Evolutionary conservation across 2,888 invertebrate species (phyloP), one percentile per base, ranked within the genome.

Genomic region (Slavum lentiscoides): DNA sequence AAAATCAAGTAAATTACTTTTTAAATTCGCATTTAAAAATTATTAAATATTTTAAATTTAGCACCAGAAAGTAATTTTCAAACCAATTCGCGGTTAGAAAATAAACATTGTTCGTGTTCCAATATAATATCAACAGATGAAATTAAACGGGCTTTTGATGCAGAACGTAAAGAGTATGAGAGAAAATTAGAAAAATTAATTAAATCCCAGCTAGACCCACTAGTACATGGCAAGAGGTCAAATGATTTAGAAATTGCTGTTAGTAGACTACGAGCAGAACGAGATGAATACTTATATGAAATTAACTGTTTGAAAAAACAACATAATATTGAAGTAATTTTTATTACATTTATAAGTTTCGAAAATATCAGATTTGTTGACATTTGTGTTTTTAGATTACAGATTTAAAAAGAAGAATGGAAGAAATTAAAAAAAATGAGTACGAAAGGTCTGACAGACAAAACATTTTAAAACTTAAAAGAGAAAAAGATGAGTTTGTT

Each of bases 281-380:
- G 80, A 21, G 80, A 80, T 66, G 80, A 80, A 66, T 72, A 80
- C n/a, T 53, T 72, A 11, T 80, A 80, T 64, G 80, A 80, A 80
- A 72, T 80, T 8, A 80, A 80, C 6, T 72, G 72, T 66, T 80
- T 80, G 9, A 80, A 80, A 30, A 80, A 70, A 80, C 80, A 72
- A 64, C 64, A 80, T 66, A 62, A 72, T 66, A 23, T 30, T 21
- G 70, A 80, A 80, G 80, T 80, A 80, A 64, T 64, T 23, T 49
- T 49, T 30, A 30, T 49, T 15, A 49, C 15, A 49, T 49, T 30
- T 17, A 61, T 4, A 49, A 1, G 23, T 64, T 30, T n/a, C 30
- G 9, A 15, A n/a, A 55, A 11, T 59, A 49, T 19, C 0, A 62
- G 17, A 43, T 43, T 30, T 59, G 19, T 49, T 49, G 8, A 23